A percentile compares a stretch with the other conserved stretches of the same genome.
These are phyloP conservation scores for Anableps anableps DNA, from an alignment of 2,797 vertebrate genomes.

Conservation along the genomic window DNA sequence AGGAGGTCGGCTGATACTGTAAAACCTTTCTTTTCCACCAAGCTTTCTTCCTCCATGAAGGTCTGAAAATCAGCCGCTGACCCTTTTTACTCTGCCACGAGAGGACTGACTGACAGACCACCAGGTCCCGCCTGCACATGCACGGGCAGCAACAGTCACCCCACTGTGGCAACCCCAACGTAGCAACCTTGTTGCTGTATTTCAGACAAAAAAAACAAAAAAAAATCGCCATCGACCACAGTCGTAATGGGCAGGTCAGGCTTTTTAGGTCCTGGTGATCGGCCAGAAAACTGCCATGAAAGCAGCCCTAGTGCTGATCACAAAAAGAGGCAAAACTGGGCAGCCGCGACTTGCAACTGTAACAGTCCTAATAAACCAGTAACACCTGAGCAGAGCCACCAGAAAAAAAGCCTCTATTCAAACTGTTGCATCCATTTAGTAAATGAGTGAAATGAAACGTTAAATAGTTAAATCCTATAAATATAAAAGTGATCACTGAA, in stretches of 20 bases:
- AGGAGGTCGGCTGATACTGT: no score
- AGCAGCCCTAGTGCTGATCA: not conserved
- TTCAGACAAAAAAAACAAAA: no score
- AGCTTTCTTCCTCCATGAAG: no score
- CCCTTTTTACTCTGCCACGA: no score
- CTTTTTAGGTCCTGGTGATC: not conserved
- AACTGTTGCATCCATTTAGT: not conserved
- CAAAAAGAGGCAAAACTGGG: not conserved
- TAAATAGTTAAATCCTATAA: not conserved
- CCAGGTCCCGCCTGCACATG: no score
- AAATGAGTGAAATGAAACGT: not conserved
- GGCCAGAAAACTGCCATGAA: not conserved
- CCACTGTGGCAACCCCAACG: no score
- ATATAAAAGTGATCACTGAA: not conserved
- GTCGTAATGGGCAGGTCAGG: not conserved
- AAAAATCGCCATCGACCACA: no score
- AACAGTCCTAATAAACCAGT: not conserved
- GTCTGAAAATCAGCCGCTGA: no score
- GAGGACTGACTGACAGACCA: no score
- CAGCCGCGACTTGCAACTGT: not conserved
- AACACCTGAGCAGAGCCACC: not conserved
- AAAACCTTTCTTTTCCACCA: no score
- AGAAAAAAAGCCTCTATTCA: not conserved
- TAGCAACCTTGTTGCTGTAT: no score
- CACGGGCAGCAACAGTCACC: no score